Evolutionary conservation across 2,888 invertebrate species (phyloP).

Genomic region (Onthophagus sagittarius): DNA sequence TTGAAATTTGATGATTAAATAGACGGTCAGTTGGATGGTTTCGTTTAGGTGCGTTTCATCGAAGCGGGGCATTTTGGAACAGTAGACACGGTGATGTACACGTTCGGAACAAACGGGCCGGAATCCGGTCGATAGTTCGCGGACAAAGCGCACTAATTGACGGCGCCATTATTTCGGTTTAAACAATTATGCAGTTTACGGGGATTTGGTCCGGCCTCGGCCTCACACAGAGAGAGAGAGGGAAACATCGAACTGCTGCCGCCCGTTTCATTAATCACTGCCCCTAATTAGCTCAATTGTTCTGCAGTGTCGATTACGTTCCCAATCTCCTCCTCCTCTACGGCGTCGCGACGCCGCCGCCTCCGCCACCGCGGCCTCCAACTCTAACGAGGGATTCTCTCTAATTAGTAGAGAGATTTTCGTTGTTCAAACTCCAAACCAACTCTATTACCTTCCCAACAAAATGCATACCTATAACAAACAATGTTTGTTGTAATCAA

Average conservation of each 20-base stretch:
- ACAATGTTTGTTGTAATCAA: neutral
- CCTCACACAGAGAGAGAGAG: conserved; percentile 18
- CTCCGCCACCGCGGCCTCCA: neutral
- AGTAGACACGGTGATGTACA: conserved; percentile 11
- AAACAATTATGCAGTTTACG: conserved; percentile 33
- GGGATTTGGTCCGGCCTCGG: conserved; percentile 26
- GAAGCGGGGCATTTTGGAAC: neutral
- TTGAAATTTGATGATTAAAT: neutral
- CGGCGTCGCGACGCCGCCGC: neutral
- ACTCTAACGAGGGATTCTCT: neutral
- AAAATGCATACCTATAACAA: neutral
- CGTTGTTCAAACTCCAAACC: neutral
- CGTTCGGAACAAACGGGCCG: conserved; percentile 2
- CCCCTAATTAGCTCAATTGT: conserved; percentile 37
- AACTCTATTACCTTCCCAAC: neutral
- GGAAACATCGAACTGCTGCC: neutral
- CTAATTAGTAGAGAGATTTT: neutral
- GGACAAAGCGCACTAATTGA: conserved; percentile 33
- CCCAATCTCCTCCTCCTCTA: conserved; percentile 24
- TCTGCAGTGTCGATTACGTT: conserved; percentile 33
- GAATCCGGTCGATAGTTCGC: conserved; percentile 7
- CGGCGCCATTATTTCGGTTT: conserved; percentile 32
- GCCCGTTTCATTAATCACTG: conserved; percentile 36
- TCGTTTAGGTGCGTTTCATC: neutral
- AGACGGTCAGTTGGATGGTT: neutral